These are phyloP conservation scores for Criorhina ranunculi DNA, from an alignment of 2,888 invertebrate genomes.

Conservation along the genomic window DNA sequence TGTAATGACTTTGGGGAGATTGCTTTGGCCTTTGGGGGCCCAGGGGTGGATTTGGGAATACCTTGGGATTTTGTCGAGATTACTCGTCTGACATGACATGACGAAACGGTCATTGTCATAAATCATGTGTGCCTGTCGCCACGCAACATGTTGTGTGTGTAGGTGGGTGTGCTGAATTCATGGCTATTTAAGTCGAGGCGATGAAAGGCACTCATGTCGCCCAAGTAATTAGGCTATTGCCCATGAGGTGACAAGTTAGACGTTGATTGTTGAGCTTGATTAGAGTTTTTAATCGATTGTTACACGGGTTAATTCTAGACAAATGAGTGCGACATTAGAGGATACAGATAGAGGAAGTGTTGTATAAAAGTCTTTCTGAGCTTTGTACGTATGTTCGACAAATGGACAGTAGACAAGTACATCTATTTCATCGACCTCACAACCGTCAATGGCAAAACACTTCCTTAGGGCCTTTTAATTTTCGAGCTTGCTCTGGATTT, in stretches of 20 bases:
- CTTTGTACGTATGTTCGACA: no score
- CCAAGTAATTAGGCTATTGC: slow-evolving; percentile 57
- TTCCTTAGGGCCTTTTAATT: no score
- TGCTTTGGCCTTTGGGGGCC: slow-evolving; percentile 51
- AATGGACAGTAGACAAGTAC: no score
- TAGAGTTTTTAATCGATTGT: not conserved
- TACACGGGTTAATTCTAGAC: no score
- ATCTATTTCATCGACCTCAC: no score
- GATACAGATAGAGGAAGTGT: no score
- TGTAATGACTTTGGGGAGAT: slow-evolving; percentile 73
- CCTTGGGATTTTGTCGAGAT: slow-evolving; percentile 66
- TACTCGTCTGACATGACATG: slow-evolving; percentile 71
- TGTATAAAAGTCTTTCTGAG: no score
- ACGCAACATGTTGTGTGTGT: slow-evolving; percentile 62
- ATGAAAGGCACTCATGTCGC: slow-evolving; percentile 51
- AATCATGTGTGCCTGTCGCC: slow-evolving; percentile 55
- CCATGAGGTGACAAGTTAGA: slow-evolving; percentile 44
- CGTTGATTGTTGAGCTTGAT: slow-evolving; percentile 22
- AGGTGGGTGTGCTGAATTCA: slow-evolving; percentile 5
- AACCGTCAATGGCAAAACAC: no score
- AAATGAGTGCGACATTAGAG: no score
- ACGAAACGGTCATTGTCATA: slow-evolving; percentile 67
- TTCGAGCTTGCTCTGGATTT: no score
- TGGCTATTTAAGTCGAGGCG: slow-evolving; percentile 24
- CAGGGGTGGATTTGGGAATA: slow-evolving; percentile 46